These are phyloP conservation scores for Drosophila pectinifera DNA, from an alignment of 1,140 invertebrate species.

Conservation along the genomic window DNA sequence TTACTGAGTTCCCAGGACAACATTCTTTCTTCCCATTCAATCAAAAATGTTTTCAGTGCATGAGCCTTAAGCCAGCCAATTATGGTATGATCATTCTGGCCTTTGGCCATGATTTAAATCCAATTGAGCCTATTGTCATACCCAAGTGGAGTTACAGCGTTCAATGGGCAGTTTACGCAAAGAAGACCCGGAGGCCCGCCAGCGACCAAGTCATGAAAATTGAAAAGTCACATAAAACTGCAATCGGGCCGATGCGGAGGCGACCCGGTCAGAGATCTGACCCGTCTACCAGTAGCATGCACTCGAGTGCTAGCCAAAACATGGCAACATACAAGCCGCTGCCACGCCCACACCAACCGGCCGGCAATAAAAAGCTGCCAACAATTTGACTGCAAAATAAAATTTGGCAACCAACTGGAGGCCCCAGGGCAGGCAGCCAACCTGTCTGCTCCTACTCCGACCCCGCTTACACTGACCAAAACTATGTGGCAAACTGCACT, in stretches of 20 bases:
- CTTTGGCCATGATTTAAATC: constrained; percentile 7
- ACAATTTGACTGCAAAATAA: constrained; percentile 81
- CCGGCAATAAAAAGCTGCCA: constrained; percentile 62
- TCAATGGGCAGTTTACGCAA: constrained; percentile 35
- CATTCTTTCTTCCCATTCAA: accelerated
- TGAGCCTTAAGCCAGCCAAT: constrained; percentile 10
- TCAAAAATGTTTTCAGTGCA: neutral
- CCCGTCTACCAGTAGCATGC: constrained; percentile 7
- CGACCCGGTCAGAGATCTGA: constrained; percentile 35
- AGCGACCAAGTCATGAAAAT: constrained; percentile 35
- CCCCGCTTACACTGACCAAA: constrained; percentile 9
- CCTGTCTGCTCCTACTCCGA: constrained; percentile 34
- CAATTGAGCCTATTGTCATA: constrained; percentile 12
- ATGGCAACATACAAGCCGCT: constrained; percentile 15
- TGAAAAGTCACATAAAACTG: constrained; percentile 41
- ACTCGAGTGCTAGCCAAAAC: constrained; percentile 29
- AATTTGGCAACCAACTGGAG: constrained; percentile 67
- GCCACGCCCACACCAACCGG: constrained; percentile 25
- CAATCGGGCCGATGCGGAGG: constrained; percentile 34
- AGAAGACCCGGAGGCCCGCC: constrained; percentile 10
- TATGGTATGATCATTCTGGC: constrained; percentile 1
- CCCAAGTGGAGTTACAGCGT: constrained; percentile 16
- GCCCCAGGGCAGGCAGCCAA: constrained; percentile 46
- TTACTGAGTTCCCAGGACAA: no score
- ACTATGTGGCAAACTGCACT: neutral